Percentiles rank a stretch among this genome's conserved stretches.
These are phyloP conservation scores for Alectura lathami DNA, from an alignment of 2,113 vertebrate genomes.

Conservation along the genomic window DNA sequence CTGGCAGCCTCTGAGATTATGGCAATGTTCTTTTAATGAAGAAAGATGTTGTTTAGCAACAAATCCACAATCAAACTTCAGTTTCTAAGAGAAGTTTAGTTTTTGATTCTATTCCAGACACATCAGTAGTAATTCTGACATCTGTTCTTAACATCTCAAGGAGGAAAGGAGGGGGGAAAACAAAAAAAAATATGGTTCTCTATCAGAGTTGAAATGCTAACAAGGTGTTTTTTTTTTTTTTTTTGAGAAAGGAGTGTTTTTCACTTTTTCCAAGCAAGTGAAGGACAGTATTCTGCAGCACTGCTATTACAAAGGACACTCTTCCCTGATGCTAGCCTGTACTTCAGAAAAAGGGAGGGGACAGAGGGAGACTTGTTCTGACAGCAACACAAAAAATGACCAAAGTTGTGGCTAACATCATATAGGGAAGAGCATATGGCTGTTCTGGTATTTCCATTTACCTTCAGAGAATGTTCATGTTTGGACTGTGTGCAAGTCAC, in stretches of 20 bases:
- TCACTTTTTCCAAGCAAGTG: background rate
- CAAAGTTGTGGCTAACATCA: background rate
- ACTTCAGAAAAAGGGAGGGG: background rate
- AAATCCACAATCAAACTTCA: background rate
- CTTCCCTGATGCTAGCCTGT: background rate
- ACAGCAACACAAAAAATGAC: background rate
- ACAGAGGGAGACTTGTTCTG: background rate
- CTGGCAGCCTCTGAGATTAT: slow-evolving; percentile 99
- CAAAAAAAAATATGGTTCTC: background rate
- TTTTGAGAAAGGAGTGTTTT: too few relatives aligned
- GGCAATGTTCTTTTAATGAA: slow-evolving; percentile 88
- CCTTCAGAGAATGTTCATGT: background rate
- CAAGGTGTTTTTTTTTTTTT: background rate
- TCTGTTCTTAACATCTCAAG: background rate
- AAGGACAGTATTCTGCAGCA: background rate
- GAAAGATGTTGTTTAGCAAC: background rate
- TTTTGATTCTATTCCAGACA: background rate
- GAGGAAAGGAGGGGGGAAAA: background rate
- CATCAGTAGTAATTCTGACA: background rate
- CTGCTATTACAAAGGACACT: background rate
- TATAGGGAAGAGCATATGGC: background rate
- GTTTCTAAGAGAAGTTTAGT: background rate
- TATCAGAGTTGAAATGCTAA: background rate
- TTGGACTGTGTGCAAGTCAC: background rate
- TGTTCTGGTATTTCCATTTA: background rate